These are phyloP conservation scores for Epizoanthus rinbou DNA, from an alignment of 92 coral and sea anemone species.

Conservation along the genomic window DNA sequence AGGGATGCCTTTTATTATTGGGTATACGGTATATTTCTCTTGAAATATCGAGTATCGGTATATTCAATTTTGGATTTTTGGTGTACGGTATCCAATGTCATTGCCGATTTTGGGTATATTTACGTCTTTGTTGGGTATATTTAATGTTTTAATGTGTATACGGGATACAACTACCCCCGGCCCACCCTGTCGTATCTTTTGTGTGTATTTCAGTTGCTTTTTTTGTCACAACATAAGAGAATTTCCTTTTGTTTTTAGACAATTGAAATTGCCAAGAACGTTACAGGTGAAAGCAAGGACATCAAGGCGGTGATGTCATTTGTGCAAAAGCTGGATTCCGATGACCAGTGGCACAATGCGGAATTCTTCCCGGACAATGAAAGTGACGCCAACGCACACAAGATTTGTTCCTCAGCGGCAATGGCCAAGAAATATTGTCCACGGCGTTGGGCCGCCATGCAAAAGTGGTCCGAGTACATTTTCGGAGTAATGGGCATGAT, in stretches of 20 bases:
- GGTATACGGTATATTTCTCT: too few relatives aligned
- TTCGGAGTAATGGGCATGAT: slow-evolving; percentile 74
- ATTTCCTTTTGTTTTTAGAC: slow-evolving; percentile 53
- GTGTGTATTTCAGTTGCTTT: too few relatives aligned
- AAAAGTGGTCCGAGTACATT: slow-evolving; percentile 78
- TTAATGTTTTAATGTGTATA: too few relatives aligned
- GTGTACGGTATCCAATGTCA: too few relatives aligned
- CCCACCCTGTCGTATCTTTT: too few relatives aligned
- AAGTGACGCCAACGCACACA: slow-evolving; percentile 76
- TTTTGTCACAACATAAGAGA: neutral
- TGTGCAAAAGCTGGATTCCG: slow-evolving; percentile 47
- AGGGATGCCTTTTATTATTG: too few relatives aligned
- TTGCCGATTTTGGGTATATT: too few relatives aligned
- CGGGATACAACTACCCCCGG: too few relatives aligned
- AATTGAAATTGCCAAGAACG: slow-evolving; percentile 61
- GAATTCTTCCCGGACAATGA: slow-evolving; percentile 89
- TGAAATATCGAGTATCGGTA: too few relatives aligned
- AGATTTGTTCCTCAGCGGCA: slow-evolving; percentile 67
- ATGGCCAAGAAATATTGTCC: slow-evolving; percentile 82
- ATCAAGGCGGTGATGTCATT: slow-evolving; percentile 60
- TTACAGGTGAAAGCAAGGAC: slow-evolving; percentile 63
- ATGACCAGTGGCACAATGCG: slow-evolving; percentile 82
- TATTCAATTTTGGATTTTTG: too few relatives aligned
- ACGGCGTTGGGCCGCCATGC: slow-evolving; percentile 87
- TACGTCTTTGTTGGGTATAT: too few relatives aligned